phyloP scores from a whole-genome alignment of 2,888 invertebrate genomes.

The Drosophila mercatorum region DNA sequence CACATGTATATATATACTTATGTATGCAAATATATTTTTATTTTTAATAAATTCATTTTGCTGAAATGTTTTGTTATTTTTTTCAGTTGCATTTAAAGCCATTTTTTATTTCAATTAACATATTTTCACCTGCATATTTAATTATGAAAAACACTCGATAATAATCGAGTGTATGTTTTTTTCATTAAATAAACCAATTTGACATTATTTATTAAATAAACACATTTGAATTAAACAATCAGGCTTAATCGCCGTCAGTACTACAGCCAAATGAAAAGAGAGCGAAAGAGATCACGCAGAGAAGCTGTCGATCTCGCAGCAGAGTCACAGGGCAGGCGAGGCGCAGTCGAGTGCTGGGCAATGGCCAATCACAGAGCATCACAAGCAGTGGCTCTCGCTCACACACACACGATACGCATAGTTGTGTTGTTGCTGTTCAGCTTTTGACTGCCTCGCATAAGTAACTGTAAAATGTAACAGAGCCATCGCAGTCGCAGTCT shows the following conservation, averaged over 20 bases:
- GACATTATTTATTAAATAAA: background rate
- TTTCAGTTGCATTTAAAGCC: background rate
- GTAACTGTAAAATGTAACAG: constrained; percentile 49
- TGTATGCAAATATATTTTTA: too few species aligned
- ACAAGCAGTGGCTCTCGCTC: background rate
- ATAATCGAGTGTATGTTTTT: background rate
- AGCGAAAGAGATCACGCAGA: too few species aligned
- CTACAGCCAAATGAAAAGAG: too few species aligned
- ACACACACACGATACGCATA: background rate
- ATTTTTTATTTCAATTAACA: background rate
- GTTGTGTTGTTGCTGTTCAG: constrained; percentile 12
- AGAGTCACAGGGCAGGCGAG: constrained; percentile 1
- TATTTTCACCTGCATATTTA: background rate
- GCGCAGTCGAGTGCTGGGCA: constrained; percentile 7
- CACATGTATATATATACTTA: too few species aligned
- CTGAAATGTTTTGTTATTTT: background rate
- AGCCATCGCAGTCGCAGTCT: background rate
- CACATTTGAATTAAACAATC: background rate
- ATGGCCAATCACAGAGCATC: constrained; percentile 7
- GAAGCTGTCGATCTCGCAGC: background rate
- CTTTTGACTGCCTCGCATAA: constrained; percentile 39
- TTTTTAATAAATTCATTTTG: background rate
- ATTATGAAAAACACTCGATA: background rate
- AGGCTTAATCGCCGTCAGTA: background rate
- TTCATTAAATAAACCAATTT: background rate